Conservation (phyloP, 2,888 invertebrate genomes). For the Oligia fasciuncula region DNA sequence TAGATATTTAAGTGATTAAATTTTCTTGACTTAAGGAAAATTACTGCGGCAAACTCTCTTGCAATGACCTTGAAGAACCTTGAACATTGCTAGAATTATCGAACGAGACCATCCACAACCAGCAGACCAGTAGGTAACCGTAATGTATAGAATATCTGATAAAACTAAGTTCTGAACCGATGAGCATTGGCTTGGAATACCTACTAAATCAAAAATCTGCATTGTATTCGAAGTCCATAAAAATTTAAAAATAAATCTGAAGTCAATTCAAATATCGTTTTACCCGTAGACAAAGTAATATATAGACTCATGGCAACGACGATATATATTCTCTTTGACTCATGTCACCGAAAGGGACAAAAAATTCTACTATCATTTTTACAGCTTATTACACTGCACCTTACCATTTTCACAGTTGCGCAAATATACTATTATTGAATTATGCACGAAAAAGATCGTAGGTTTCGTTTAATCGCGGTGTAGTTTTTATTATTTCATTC, state of each 20-base stretch:
- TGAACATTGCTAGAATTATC: neutral
- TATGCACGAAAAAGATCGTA: too few species aligned
- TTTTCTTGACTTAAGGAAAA: neutral
- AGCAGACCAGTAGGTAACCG: neutral
- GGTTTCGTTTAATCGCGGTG: too few species aligned
- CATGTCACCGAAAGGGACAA: too few species aligned
- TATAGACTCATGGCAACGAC: too few species aligned
- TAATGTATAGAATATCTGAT: conserved; percentile 1
- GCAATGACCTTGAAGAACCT: neutral
- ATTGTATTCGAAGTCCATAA: conserved; percentile 25
- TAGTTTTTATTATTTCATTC: too few species aligned
- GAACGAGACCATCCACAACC: neutral
- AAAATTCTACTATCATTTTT: too few species aligned
- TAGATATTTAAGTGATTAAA: neutral
- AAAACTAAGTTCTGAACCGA: neutral
- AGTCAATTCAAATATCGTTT: conserved; percentile 4
- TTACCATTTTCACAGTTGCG: too few species aligned
- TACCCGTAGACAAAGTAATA: too few species aligned
- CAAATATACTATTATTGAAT: too few species aligned
- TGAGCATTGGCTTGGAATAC: conserved; percentile 6
- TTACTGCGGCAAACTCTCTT: too few species aligned
- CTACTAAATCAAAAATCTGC: conserved; percentile 13
- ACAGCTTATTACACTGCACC: too few species aligned
- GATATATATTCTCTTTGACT: too few species aligned
- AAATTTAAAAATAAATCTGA: neutral